These are phyloP conservation scores for Boleophthalmus pectinirostris DNA, from an alignment of 2,113 vertebrate species.

Conservation along the genomic window DNA sequence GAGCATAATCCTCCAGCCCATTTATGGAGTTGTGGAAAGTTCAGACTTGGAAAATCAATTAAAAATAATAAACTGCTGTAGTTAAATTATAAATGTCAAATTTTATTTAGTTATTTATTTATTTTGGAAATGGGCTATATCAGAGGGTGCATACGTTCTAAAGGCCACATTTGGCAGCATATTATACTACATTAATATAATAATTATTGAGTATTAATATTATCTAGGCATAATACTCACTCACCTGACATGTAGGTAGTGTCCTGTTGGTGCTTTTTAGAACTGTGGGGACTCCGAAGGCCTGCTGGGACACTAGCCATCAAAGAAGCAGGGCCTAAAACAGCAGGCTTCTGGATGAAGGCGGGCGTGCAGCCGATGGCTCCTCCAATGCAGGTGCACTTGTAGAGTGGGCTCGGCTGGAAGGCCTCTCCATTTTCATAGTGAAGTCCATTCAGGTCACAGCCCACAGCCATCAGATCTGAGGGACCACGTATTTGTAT, in stretches of 20 bases:
- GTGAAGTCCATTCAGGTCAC: constrained; percentile 86
- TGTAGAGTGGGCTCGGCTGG: constrained; percentile 86
- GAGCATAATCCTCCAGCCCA: neutral
- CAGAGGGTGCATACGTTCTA: no score
- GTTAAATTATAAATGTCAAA: neutral
- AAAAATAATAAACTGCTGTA: neutral
- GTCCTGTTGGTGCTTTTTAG: constrained; percentile 76
- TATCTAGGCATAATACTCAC: constrained; percentile 34
- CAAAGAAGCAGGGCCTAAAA: constrained; percentile 58
- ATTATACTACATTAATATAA: no score
- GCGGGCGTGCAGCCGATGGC: constrained; percentile 90
- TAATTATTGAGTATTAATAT: constrained; percentile 23
- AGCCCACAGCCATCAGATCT: constrained; percentile 93
- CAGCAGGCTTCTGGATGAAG: constrained; percentile 78
- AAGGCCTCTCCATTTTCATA: constrained; percentile 91
- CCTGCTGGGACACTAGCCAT: constrained; percentile 68
- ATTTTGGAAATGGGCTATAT: neutral
- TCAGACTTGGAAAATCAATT: no score
- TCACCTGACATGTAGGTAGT: constrained; percentile 89
- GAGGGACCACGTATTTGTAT: constrained; percentile 29
- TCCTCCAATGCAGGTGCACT: constrained; percentile 91
- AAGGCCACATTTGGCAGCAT: no score
- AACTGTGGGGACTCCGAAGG: constrained; percentile 56
- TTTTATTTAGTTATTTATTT: no score
- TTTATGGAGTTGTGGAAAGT: neutral